These are phyloP conservation scores for Paracanthobrama guichenoti DNA, from an alignment of 2,113 vertebrate genomes.

Conservation along the genomic window DNA sequence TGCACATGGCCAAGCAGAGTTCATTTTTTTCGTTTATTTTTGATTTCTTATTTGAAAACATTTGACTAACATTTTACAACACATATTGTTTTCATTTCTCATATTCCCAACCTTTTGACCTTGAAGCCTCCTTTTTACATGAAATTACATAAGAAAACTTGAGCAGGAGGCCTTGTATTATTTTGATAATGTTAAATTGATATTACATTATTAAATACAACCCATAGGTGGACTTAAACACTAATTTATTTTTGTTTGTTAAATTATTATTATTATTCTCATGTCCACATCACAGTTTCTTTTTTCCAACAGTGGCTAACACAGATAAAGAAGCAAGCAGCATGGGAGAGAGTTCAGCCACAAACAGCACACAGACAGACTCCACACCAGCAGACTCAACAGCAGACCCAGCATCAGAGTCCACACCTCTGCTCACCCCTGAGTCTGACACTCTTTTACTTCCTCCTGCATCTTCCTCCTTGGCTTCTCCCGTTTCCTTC, in stretches of 20 bases:
- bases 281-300: neutral
- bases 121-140: too few species aligned
- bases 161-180: neutral
- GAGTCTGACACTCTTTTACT: neutral
- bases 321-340: neutral
- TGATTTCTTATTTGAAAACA: too few species aligned
- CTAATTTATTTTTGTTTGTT: neutral
- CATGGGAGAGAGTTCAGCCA: neutral
- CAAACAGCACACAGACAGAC: neutral
- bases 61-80: too few species aligned
- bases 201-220: neutral
- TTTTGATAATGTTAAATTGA: neutral
- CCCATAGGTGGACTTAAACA: neutral
- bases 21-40: too few species aligned
- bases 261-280: neutral
- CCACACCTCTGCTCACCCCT: neutral
- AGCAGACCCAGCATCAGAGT: too few species aligned
- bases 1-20: too few species aligned
- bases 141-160: too few species aligned
- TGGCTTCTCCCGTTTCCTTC: neutral
- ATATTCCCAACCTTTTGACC: neutral
- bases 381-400: neutral
- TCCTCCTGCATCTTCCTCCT: neutral
- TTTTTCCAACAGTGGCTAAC: neutral
- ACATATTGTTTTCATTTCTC: too few species aligned